A percentile compares a stretch with the other conserved stretches of the same genome.
Conservation (phyloP, 2,797 vertebrate species). For the Martes flavigula region DNA sequence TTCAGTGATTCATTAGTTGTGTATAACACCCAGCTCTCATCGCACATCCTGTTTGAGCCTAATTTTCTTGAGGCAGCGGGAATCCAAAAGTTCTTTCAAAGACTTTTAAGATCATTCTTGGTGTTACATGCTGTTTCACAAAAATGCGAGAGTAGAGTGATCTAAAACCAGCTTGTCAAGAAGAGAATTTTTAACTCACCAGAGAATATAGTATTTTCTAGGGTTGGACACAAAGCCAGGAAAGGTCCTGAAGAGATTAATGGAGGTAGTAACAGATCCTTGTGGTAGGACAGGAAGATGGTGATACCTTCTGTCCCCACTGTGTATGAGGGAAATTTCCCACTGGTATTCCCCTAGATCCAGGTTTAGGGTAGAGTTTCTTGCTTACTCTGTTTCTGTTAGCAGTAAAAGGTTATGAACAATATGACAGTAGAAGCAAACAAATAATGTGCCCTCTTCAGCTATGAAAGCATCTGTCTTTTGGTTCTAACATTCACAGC, state of each 20-base stretch:
- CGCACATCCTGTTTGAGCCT: neutral
- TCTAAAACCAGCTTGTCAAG: neutral
- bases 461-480: neutral
- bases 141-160: neutral
- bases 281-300: neutral
- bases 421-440: neutral
- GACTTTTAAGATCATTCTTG: conserved; percentile 11
- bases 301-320: neutral
- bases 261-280: neutral
- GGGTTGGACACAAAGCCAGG: neutral
- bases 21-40: too few species aligned
- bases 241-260: neutral
- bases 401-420: neutral
- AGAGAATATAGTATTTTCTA: conserved; percentile 1
- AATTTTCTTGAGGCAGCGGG: neutral
- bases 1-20: too few species aligned
- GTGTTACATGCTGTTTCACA: neutral
- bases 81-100: conserved; percentile 24
- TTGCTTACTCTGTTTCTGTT: neutral
- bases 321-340: neutral
- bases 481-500: neutral
- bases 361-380: neutral
- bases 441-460: neutral
- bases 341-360: neutral
- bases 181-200: neutral